Evolutionary conservation across 1,140 invertebrate species (phyloP).

Genomic region (Aricia agestis): DNA sequence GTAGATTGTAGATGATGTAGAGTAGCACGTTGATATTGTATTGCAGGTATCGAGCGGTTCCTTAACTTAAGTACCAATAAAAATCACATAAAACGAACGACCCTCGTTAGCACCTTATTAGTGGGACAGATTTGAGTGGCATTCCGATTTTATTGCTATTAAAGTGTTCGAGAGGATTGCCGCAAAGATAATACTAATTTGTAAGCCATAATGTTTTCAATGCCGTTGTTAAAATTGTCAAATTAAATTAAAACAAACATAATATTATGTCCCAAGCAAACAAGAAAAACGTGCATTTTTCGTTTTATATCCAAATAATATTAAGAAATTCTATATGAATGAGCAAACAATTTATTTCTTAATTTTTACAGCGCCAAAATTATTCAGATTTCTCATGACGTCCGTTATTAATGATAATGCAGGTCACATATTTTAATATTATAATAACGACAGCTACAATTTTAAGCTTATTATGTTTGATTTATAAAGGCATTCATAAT

Average conservation of each 20-base stretch:
- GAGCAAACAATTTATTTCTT: not conserved
- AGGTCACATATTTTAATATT: not conserved
- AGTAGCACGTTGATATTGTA: constrained; percentile 51
- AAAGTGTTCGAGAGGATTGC: constrained; percentile 25
- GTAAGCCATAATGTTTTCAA: constrained; percentile 19
- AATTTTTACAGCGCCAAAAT: not conserved
- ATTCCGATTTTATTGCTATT: constrained; percentile 49
- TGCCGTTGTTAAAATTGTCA: constrained; percentile 6
- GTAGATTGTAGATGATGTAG: no score
- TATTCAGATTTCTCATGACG: not conserved
- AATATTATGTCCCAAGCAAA: not conserved
- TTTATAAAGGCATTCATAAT: not conserved
- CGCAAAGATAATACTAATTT: constrained; percentile 15
- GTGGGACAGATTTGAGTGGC: constrained; percentile 58
- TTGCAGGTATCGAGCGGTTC: constrained; percentile 42
- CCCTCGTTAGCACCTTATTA: constrained; percentile 67
- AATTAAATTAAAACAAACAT: not conserved
- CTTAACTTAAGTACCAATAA: constrained; percentile 57
- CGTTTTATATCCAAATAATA: no score
- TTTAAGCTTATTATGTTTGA: not conserved
- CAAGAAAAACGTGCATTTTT: not conserved
- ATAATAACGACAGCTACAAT: not conserved
- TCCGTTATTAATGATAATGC: not conserved
- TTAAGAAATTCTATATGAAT: no score
- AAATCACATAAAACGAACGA: constrained; percentile 62